Evolutionary conservation across 2,888 invertebrate genomes (phyloP).

Genomic region (Philereme vetulata): DNA sequence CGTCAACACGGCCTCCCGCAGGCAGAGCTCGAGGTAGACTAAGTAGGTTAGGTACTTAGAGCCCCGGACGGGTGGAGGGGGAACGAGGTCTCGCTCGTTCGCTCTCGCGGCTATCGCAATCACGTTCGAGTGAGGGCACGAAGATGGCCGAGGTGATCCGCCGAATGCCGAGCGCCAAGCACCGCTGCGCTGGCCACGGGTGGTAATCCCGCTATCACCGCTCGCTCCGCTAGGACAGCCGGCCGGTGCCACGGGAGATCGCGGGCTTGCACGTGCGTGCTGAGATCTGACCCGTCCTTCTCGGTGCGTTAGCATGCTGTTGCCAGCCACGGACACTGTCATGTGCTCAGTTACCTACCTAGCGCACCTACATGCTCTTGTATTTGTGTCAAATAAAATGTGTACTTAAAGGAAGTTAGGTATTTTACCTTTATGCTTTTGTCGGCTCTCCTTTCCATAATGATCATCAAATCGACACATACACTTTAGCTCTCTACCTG

Average conservation of each 20-base stretch:
- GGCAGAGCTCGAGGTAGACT: conserved; percentile 67
- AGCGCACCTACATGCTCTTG: too few relatives aligned
- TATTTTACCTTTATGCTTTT: too few relatives aligned
- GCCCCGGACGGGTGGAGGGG: conserved; percentile 57
- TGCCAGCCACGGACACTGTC: too few relatives aligned
- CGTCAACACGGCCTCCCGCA: conserved; percentile 51
- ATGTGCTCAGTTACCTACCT: too few relatives aligned
- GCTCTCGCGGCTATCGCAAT: conserved; percentile 59
- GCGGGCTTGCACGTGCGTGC: conserved; percentile 31
- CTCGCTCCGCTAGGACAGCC: conserved; percentile 11
- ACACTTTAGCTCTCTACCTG: too few relatives aligned
- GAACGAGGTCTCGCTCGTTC: conserved; percentile 57
- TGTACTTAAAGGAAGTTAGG: too few relatives aligned
- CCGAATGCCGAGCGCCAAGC: conserved; percentile 44
- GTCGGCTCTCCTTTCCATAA: too few relatives aligned
- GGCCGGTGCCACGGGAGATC: conserved; percentile 54
- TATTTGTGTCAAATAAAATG: too few relatives aligned
- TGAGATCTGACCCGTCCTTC: not conserved
- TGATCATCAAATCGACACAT: too few relatives aligned
- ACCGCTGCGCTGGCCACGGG: conserved; percentile 16
- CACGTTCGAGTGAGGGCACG: conserved; percentile 61
- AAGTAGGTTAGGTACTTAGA: conserved; percentile 40
- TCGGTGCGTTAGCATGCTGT: not conserved
- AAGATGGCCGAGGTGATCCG: conserved; percentile 60
- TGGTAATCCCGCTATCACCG: conserved; percentile 62